Evolutionary conservation across 37 sponge, comb jelly and placozoan species (phyloP), one percentile per base, ranked within the genome.

Genomic region (Aplysina aerophoba): DNA sequence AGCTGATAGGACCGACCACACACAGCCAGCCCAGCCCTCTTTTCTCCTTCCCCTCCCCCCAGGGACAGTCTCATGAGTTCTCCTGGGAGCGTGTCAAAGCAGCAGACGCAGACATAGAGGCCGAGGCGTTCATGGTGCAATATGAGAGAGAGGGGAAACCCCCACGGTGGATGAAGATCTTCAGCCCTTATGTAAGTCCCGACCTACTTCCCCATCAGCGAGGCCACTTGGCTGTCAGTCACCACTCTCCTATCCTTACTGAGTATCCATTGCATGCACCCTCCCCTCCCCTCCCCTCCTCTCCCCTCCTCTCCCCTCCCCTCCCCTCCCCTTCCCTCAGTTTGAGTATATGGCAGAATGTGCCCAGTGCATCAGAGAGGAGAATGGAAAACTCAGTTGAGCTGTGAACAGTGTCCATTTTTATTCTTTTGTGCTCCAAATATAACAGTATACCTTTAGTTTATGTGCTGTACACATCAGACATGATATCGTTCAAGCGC

Each of bases 81-180:
- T 31, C 81, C 6, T 96, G 96, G 96, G 92, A 96, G 4, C 74
- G 83, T 68, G 40, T 96, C n/a, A 72, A 27, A 0, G 63, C 75
- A 15, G 69, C 71, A n/a, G 96, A 96, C 30, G 89, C 92, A 17
- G 96, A 96, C 58, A 35, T 89, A 2, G 96, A 96, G 74, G 96
- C 91, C 59, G 84, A 88, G 16, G 87, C 92, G 0, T 96, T 96
- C 61, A 89, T 87, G 50, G 88, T 96, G 35, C 89, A 85, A 61
- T 91, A 91, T 72, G 27, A 33, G 55, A 75, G 92, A 53, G 95
- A 94, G 20, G 89, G 87, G 19, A 89, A 89, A 74, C 62, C 55
- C 8, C 89, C 93, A 0, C 56, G 84, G 74, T 93, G 91, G 92
- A 88, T 96, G 71, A 79, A 71, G 73, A 64, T 96, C 25, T 96